Evolutionary conservation across 2,888 invertebrate species (phyloP).

Genomic region (Rotaria magnacalcarata): DNA sequence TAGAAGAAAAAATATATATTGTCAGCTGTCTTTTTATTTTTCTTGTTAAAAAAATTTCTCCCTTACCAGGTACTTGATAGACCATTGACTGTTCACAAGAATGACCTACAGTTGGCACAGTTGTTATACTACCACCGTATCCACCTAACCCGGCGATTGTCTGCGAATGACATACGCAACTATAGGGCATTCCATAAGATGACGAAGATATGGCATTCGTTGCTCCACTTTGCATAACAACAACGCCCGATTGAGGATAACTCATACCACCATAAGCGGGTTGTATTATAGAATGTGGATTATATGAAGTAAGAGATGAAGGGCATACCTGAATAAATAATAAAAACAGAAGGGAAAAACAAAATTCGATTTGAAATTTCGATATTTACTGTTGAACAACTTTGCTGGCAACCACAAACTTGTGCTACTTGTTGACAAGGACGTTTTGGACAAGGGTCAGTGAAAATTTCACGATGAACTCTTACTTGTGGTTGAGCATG

Average conservation of each 20-base stretch:
- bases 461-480: background rate
- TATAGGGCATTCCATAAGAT: background rate
- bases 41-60: background rate
- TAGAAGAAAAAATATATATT: background rate
- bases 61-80: background rate
- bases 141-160: background rate
- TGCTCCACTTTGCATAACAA: background rate
- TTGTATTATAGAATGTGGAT: background rate
- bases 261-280: background rate
- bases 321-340: background rate
- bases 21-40: too few relatives aligned
- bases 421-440: background rate
- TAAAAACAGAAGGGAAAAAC: background rate
- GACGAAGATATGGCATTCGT: background rate
- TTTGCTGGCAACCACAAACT: background rate
- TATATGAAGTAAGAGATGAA: conserved; percentile 9
- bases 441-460: background rate
- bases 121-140: background rate
- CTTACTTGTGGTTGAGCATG: background rate
- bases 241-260: background rate
- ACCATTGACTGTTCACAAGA: background rate
- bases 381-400: background rate
- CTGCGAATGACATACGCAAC: background rate
- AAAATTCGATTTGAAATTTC: background rate
- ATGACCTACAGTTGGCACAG: background rate